Base-by-base conservation (phyloP, 2,113 vertebrate species). In the Arothron firmamentum region DNA sequence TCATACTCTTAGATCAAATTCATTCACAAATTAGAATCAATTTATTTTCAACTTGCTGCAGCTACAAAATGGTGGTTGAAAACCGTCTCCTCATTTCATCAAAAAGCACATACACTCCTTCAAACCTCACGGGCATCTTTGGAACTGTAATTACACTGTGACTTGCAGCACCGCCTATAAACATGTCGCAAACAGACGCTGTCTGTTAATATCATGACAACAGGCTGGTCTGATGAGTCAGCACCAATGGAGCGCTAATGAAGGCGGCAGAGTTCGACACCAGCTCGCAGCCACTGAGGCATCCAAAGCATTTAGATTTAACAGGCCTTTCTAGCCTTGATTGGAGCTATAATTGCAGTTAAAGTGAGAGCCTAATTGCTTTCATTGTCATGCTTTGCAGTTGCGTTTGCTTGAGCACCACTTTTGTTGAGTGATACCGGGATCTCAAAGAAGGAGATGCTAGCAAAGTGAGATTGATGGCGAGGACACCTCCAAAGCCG, bases 201-300 rank as follows among this genome's bases (percentile, higher is more conserved):
- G 72, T 65, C 56, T 45, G 56, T 57, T 14, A 31, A 6, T 53
- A 17, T 52, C 25, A 25, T 63, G 43, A 38, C 45, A 25, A 38
- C 34, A 38, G 2, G 48, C 56, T 46, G 20, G 31, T 46, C 61
- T 18, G 65, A 58, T 68, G 77, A 65, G 46, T 65, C 65, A 60
- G 49, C 52, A 23, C 42, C 16, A 17, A 9, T 49, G 20, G 52
- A 54, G 38, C 18, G 19, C 20, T 41, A 23, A 34, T 20, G 34
- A 62, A 28, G 52, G 51, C 21, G 50, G 15, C 21, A 45, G 49
- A 53, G 53, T 48, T 25, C 18, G 21, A 46, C 17, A 2, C 46
- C 18, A 48, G 6, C 47, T 10, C n/a, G 4, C 34, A 38, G 34
- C 34, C 34, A 4, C 34, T 38, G 34, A 38, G 16, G n/a, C 45